Evolutionary conservation across 2,797 vertebrate genomes (phyloP), one percentile per base, ranked within the genome.

Genomic region (Sebastes ruberrimus): DNA sequence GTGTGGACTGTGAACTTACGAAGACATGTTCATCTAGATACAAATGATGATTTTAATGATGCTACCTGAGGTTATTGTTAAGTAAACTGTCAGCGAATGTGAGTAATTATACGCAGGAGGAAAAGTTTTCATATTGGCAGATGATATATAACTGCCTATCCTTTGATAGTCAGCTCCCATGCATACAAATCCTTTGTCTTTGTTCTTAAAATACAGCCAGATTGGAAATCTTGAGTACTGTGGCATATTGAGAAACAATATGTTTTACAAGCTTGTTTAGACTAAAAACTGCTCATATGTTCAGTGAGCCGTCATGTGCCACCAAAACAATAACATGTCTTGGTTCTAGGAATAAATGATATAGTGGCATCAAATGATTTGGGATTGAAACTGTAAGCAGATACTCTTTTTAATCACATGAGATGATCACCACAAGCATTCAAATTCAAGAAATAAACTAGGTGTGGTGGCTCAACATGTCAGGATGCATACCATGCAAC

Each of bases 1-100:
- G 74, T 23, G 76, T 64, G 78, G 81, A 92, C 59, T 87, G 67
- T 83, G 84, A 88, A 92, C 65, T n/a, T n/a, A 38, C 13, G 6
- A 23, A 86, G 78, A 72, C 80, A 82, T 77, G 87, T 83, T 91
- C 84, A 74, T 86, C 80, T 42, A 13, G 62, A 81, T 81, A 85
- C 66, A 87, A 79, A 86, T 83, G 59, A 84, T 80, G 78, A 83
- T 93, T 93, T 92, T 92, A 92, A 94, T 91, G 76, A 92, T 88
- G 80, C 59, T 88, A 88, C 85, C 86, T 83, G 83, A 81, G 85
- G 79, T 88, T 92, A 86, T 83, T 88, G 68, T 84, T 71, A 71
- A 85, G 59, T 76, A 85, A 88, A 85, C 85, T 85, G 78, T 69
- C 66, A 85, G 76, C 33, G 42, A 90, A 59, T 65, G 60, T 74